Conservation (phyloP, 2,797 vertebrate species). For the Spinus olivaceus region DNA sequence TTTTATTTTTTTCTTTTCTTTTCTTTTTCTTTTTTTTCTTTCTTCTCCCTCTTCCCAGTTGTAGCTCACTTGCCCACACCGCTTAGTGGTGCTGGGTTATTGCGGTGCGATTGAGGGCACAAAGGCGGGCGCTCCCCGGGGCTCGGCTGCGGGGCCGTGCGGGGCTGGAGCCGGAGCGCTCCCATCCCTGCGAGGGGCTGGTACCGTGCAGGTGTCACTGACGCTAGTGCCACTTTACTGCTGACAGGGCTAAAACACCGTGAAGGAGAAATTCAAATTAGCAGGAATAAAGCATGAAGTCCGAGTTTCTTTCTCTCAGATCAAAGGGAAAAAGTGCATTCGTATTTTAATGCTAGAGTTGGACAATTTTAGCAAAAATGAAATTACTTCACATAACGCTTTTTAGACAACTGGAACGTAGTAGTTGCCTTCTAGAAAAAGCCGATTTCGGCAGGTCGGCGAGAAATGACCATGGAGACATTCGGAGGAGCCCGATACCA, state of each 20-base stretch:
- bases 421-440: background rate
- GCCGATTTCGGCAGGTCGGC: background rate
- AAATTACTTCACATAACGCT: background rate
- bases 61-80: background rate
- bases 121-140: background rate
- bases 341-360: background rate
- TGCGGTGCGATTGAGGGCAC: background rate
- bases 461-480: background rate
- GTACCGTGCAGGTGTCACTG: background rate
- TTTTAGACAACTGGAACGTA: background rate
- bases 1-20: background rate
- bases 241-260: background rate
- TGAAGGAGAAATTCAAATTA: background rate
- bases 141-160: background rate
- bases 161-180: background rate
- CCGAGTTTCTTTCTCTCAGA: background rate
- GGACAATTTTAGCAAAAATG: background rate
- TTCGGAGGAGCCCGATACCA: too few relatives aligned
- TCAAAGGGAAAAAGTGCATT: background rate
- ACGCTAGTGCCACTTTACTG: background rate
- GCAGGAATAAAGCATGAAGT: background rate
- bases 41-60: accelerated
- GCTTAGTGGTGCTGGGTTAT: background rate
- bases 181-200: background rate
- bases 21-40: background rate